Base-by-base conservation (phyloP, 2,797 vertebrate species). In the Serranus cabrilla region DNA sequence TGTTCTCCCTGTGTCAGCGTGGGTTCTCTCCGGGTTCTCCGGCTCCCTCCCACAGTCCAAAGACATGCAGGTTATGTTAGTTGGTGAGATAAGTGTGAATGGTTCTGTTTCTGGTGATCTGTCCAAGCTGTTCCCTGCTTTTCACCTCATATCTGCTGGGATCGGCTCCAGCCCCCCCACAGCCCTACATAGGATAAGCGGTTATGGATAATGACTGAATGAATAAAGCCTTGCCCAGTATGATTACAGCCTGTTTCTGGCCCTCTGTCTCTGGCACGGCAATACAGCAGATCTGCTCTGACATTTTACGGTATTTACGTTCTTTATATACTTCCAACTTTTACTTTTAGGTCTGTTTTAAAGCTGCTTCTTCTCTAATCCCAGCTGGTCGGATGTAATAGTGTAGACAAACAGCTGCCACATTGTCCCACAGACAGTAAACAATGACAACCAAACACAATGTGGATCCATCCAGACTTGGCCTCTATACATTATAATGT, bases 381-480 rank as follows among this genome's bases (percentile, higher is more conserved):
- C 47, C 50, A 55, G 27, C 21, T 13, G 4, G n/a, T 61, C n/a
- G 9, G 47, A 18, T 31, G 2, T 13, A 42, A 1, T 17, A 7
- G 21, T 45, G n/a, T 7, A 23, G 12, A 54, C 55, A 46, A 59
- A 72, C 54, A 74, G 55, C 40, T 9, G 3, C 23, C 27, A 49
- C 14, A 43, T 18, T 67, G 77, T 56, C 45, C 34, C 34, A 34
- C 34, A 34, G 34, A 42, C 46, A 18, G 55, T 43, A 54, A 75
- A 76, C 63, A 71, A 60, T 51, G 42, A 49, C 14, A 39, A 39
- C n/a, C 20, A 37, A 71, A 49, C 71, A 91, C 85, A 89, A 82
- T 72, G 82, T 66, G 47, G 83, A 87, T 77, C 59, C 74, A 76
- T 85, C 80, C 65, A 82, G 85, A 84, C 23, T 10, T 18, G 23